These are phyloP conservation scores for Aurelia sp. DNA, from an alignment of 30 jellyfish, hydroid and myxozoan genomes.

Conservation along the genomic window DNA sequence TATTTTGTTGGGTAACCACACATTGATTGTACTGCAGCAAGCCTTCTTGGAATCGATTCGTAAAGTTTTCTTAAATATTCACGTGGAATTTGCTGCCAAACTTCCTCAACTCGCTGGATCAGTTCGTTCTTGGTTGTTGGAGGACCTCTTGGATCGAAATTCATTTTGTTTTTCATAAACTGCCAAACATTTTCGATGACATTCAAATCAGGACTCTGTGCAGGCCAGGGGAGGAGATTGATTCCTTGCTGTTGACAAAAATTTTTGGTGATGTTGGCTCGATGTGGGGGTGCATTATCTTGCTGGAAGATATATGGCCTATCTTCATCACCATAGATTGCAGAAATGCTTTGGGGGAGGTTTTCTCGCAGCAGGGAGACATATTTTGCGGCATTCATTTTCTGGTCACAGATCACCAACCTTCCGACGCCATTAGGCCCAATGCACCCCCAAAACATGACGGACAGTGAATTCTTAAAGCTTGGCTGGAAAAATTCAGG, in stretches of 20 bases:
- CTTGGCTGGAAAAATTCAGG: too few relatives aligned
- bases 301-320: slow-evolving; percentile 15
- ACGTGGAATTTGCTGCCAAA: slow-evolving; percentile 21
- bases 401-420: too few relatives aligned
- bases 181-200: slow-evolving; percentile 49
- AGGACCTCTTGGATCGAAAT: slow-evolving; percentile 23
- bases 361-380: slow-evolving; percentile 2
- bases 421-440: too few relatives aligned
- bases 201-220: slow-evolving; percentile 28
- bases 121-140: slow-evolving; percentile 26
- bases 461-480: too few relatives aligned
- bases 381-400: too few relatives aligned
- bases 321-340: neutral
- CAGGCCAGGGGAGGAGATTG: slow-evolving; percentile 33
- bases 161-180: neutral
- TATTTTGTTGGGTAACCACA: neutral
- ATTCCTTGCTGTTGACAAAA: neutral
- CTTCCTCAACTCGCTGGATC: slow-evolving; percentile 12
- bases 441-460: too few relatives aligned
- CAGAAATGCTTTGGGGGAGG: neutral
- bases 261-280: slow-evolving; percentile 19
- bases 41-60: slow-evolving; percentile 24
- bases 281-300: slow-evolving; percentile 38
- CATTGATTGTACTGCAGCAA: slow-evolving; percentile 27
- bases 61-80: neutral